A percentile compares a stretch with the other conserved stretches of the same genome.
phyloP scores from a whole-genome alignment of 2,888 invertebrate genomes.

The Melanchra persicariae region DNA sequence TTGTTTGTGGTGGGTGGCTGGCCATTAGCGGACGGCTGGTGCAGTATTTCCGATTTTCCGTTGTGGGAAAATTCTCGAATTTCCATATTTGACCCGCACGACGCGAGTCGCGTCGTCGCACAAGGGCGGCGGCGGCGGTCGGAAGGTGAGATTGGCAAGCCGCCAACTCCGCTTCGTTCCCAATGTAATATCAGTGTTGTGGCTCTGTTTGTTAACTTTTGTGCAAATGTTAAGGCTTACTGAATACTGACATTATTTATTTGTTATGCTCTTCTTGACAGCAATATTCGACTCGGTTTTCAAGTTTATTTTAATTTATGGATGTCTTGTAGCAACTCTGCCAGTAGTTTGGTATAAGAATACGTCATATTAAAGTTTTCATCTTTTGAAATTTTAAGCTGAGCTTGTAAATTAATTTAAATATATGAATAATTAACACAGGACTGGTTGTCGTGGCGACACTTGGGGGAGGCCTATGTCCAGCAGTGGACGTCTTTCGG shows the following conservation, averaged over 20 bases:
- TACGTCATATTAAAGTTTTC: background rate
- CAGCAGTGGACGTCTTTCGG: too few species aligned
- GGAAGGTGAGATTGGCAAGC: conserved; percentile 52
- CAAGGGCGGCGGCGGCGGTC: too few species aligned
- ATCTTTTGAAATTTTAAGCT: background rate
- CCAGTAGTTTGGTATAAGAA: background rate
- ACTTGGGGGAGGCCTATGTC: too few species aligned
- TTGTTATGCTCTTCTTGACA: conserved; percentile 7
- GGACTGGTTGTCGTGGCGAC: too few species aligned
- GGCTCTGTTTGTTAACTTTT: conserved; percentile 51
- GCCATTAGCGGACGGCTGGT: background rate
- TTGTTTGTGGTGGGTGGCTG: background rate
- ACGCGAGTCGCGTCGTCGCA: conserved; percentile 8
- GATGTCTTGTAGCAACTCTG: background rate
- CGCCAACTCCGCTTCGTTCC: conserved; percentile 43
- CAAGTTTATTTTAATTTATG: background rate
- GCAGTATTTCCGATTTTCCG: conserved; percentile 35
- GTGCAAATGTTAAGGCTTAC: conserved; percentile 28
- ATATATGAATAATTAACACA: too few species aligned
- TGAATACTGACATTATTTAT: conserved; percentile 30
- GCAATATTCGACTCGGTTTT: background rate
- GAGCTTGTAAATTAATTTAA: background rate
- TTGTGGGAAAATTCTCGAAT: conserved; percentile 37
- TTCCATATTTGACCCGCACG: conserved; percentile 49
- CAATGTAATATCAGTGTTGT: conserved; percentile 46